Conservation (phyloP, 2,888 invertebrate species). For the Graphium colonna region DNA sequence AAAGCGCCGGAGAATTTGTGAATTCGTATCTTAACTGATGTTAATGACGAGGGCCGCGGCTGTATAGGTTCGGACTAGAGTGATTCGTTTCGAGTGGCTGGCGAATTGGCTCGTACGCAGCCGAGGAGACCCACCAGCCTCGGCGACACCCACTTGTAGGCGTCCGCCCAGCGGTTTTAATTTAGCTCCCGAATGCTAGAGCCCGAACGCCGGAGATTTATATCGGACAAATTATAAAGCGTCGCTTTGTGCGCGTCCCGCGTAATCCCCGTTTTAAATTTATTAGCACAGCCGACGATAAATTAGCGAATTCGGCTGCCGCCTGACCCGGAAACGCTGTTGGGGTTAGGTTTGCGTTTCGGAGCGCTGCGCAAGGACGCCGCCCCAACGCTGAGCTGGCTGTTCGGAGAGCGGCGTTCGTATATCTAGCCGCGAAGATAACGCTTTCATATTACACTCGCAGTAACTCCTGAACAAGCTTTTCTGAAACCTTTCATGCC, state of each 20-base stretch:
- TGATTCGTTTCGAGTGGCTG: not conserved
- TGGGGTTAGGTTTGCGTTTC: slow-evolving; percentile 61
- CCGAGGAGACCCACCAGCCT: not conserved
- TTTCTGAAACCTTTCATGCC: no score
- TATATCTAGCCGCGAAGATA: no score
- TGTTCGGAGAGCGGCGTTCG: not conserved
- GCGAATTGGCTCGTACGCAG: not conserved
- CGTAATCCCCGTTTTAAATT: slow-evolving; percentile 75
- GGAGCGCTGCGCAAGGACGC: slow-evolving; percentile 47
- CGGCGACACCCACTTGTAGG: slow-evolving; percentile 20
- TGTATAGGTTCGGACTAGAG: not conserved
- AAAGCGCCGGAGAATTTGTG: slow-evolving; percentile 32
- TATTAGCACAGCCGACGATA: slow-evolving; percentile 73
- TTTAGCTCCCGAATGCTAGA: slow-evolving; percentile 44
- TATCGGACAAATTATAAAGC: slow-evolving; percentile 72
- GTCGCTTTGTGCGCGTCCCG: slow-evolving; percentile 66
- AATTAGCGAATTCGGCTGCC: slow-evolving; percentile 72
- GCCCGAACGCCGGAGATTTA: slow-evolving; percentile 64
- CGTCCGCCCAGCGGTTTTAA: slow-evolving; percentile 26
- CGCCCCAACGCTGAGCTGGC: not conserved
- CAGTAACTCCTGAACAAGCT: no score
- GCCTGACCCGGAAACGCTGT: slow-evolving; percentile 68
- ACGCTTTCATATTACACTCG: no score
- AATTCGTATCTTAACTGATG: slow-evolving; percentile 25
- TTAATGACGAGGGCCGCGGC: slow-evolving; percentile 14